phyloP scores from a whole-genome alignment of 2,888 invertebrate species.

The Ochlodes sylvanus region DNA sequence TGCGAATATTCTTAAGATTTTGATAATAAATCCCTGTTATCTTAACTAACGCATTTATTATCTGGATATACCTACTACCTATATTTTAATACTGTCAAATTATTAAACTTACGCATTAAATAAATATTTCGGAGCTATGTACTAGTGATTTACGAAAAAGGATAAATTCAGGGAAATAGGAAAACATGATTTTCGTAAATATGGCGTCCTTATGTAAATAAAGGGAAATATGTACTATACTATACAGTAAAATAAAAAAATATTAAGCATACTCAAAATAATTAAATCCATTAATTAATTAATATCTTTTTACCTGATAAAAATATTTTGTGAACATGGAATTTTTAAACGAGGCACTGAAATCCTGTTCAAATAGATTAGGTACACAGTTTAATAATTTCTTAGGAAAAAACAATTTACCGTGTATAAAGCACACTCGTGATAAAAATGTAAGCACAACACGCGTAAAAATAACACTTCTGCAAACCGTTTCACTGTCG shows the following conservation, averaged over 20 bases:
- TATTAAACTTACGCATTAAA: too few relatives aligned
- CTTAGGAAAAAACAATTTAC: constrained; percentile 29
- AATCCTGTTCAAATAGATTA: neutral
- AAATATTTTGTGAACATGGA: neutral
- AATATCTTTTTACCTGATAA: neutral
- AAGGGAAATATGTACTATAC: neutral
- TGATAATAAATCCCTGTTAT: too few relatives aligned
- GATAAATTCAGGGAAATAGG: neutral
- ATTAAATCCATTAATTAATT: too few relatives aligned
- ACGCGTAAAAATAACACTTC: constrained; percentile 72
- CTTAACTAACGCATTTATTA: too few relatives aligned
- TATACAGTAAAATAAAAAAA: neutral
- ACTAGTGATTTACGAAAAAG: too few relatives aligned
- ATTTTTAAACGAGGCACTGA: constrained; percentile 39
- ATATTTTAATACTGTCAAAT: too few relatives aligned
- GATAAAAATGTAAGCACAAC: constrained; percentile 57
- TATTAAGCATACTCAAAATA: neutral
- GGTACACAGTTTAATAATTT: neutral
- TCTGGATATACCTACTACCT: too few relatives aligned
- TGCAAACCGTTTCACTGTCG: constrained; percentile 66
- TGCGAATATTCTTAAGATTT: too few relatives aligned
- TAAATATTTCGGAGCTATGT: too few relatives aligned
- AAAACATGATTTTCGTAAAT: constrained; percentile 1
- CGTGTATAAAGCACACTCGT: constrained; percentile 49
- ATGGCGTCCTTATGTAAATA: constrained; percentile 30